Base-by-base conservation (phyloP, 2,113 vertebrate genomes). In the Scopus umbretta region DNA sequence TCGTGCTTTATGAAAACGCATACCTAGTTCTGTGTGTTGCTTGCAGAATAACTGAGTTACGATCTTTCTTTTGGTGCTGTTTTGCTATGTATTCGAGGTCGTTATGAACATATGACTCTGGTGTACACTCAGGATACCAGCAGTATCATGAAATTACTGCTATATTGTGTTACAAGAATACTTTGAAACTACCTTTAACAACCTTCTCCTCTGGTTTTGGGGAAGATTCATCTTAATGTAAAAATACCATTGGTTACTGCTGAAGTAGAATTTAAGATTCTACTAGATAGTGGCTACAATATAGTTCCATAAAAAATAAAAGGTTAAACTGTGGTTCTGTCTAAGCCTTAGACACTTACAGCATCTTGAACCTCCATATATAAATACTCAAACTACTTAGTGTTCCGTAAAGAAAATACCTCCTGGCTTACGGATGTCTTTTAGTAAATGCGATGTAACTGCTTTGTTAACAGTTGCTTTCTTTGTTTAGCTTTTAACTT, bases 401-500 rank as follows among this genome's bases (percentile, higher is more conserved):
- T 26, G 8, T 53, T 86, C 16, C 67, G 0, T 68, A 43, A 74
- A 56, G 56, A 79, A 72, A 80, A 72, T n/a, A 10, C 7, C 76
- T 25, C 13, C 40, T 82, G 50, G 10, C 8, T 50, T 83, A 16
- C 9, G 4, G 11, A 42, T 76, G 18, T 38, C 0, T 5, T 32
- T 50, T 63, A 4, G 38, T 73, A 88, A 66, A 63, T 53, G 27
- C 5, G 21, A 0, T 82, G 32, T 52, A 79, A 68, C 26, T 20
- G 32, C 47, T 94, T 32, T 68, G 14, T 65, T 94, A 80, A 93
- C n/a, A 36, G 32, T 47, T 70, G 23, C 10, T 82, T 94, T 95
- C 26, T 78, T 72, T 68, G 10, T 76, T 26, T 96, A 98, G 98
- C 92, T 94, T 98, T 98, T 55, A 96, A 98, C 80, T 96, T 97